Evolutionary conservation across 2,888 invertebrate species (phyloP).

Genomic region (Cetonia aurata): DNA sequence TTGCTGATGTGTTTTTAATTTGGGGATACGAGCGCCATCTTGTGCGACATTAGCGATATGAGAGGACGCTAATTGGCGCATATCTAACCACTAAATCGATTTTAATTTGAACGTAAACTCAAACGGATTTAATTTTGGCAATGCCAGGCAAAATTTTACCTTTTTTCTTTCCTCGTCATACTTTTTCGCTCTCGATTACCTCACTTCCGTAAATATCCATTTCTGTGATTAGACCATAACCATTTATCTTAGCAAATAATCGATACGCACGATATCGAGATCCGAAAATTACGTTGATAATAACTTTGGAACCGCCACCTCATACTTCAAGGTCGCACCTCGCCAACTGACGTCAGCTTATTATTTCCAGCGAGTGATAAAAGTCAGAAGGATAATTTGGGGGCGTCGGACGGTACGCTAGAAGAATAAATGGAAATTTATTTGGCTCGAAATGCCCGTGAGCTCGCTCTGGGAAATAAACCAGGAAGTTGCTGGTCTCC

Average conservation of each 20-base stretch:
- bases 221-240: slow-evolving; percentile 4
- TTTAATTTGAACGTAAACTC: too few species aligned
- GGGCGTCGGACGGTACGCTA: slow-evolving; percentile 33
- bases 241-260: not conserved
- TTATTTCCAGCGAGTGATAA: slow-evolving; percentile 46
- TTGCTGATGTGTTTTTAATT: too few species aligned
- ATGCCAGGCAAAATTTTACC: too few species aligned
- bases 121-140: too few species aligned
- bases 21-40: too few species aligned
- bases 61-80: too few species aligned
- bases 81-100: too few species aligned
- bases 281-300: slow-evolving; percentile 13
- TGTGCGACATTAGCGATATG: too few species aligned
- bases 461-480: slow-evolving; percentile 14
- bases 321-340: slow-evolving; percentile 38
- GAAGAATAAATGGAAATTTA: slow-evolving; percentile 42
- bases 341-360: slow-evolving; percentile 46
- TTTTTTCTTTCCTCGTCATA: too few species aligned
- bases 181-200: too few species aligned
- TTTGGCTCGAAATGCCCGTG: slow-evolving; percentile 2
- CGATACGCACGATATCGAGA: not conserved
- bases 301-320: slow-evolving; percentile 6
- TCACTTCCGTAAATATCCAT: not conserved
- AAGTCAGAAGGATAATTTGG: slow-evolving; percentile 47
- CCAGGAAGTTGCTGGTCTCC: not conserved